Evolutionary conservation across 2,797 vertebrate species (phyloP).

Genomic region (Cuniculus paca): DNA sequence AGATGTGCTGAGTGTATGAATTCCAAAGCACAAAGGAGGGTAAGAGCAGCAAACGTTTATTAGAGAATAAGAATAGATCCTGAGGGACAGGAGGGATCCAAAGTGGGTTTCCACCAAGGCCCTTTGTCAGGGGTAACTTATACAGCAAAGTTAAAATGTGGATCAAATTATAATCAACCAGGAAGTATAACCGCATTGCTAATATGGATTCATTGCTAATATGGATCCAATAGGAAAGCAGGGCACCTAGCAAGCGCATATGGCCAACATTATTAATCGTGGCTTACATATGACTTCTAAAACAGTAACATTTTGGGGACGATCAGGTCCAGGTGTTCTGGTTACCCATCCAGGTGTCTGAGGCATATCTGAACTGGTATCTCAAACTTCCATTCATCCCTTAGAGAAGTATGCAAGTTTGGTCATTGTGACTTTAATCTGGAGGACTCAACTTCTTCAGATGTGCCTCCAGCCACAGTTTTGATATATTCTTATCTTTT

Average conservation of each 20-base stretch:
- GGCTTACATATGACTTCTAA: not conserved
- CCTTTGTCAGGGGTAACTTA: not conserved
- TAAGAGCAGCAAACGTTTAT: not conserved
- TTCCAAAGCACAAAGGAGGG: not conserved
- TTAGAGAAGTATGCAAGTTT: not conserved
- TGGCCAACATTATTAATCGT: not conserved
- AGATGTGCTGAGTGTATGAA: not conserved
- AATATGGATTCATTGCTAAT: not conserved
- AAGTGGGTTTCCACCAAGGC: not conserved
- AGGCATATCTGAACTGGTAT: not conserved
- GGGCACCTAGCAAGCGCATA: not conserved
- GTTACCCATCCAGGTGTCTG: not conserved
- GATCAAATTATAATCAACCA: not conserved
- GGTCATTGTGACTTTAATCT: not conserved
- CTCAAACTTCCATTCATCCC: not conserved
- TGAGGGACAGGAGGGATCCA: not conserved
- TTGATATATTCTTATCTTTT: not conserved
- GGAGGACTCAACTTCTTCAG: not conserved
- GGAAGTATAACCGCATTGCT: not conserved
- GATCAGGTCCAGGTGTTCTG: not conserved
- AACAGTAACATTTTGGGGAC: not conserved
- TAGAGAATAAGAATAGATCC: not conserved
- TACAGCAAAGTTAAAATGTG: not conserved
- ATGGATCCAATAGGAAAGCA: not conserved
- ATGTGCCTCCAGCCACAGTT: not conserved